Evolutionary conservation across 1,140 invertebrate genomes (phyloP), one percentile per base, ranked within the genome.

Genomic region (Trichonephila inaurata): DNA sequence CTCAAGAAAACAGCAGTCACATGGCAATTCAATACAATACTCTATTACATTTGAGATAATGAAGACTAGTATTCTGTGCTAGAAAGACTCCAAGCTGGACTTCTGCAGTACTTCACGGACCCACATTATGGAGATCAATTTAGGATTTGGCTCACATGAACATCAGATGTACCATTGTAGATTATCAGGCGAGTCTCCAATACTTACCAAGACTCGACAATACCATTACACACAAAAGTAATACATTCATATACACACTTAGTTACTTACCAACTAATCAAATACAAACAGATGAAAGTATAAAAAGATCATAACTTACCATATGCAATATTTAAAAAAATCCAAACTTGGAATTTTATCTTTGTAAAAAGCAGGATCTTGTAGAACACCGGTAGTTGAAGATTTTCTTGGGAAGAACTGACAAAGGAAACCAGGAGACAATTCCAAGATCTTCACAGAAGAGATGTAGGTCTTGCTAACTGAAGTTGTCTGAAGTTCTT

Each of bases 1-100:
- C 91, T 92, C 24, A 87, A 87, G 61, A 92, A 62, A 89, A 72
- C 66, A 66, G 21, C 66, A 66, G 21, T 83, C 40, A 83, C 28
- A 83, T 83, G 51, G 33, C 28, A 40, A 33, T 21, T 83, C 83
- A n/a, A 58, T 51, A 85, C 72, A 77, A 16, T 28, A 77, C n/a
- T n/a, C n/a, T 33, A n/a, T 1, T 28, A 28, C 28, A 28, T 33
- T 28, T 33, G 33, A 40, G 33, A 40, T 33, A 4, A 33, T 28
- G 3, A 28, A 77, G 16, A 51, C 51, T 51, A 7, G 51, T 51
- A 12, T 51, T 51, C 51, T 12, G 7, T 10, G 51, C 51, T 5
- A 51, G 51, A 51, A 51, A 12, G 51, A 0, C 51, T 51, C 51
- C 51, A 7, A 51, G 44, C 5, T 51, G 51, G 44, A 7, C 51